Evolutionary conservation across 2,113 vertebrate species (phyloP).

Genomic region (Zeus faber): DNA sequence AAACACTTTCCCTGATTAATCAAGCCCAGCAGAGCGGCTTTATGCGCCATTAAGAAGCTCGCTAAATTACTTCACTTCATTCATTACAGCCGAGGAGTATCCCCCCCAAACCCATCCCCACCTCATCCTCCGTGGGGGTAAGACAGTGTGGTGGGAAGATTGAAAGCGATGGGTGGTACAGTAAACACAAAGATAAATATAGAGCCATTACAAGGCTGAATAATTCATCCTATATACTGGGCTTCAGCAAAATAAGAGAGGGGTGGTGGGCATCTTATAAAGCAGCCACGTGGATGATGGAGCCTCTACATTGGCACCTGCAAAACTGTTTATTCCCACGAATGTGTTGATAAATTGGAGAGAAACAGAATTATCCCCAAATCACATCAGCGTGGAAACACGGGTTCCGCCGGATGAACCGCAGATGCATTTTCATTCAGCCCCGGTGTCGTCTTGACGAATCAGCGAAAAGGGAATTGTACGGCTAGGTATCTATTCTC

Average conservation of each 20-base stretch:
- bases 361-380: slow-evolving; percentile 22
- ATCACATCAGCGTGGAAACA: slow-evolving; percentile 38
- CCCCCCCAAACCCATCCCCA: slow-evolving; percentile 36
- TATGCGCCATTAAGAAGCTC: slow-evolving; percentile 64
- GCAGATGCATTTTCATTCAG: slow-evolving; percentile 43
- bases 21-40: slow-evolving; percentile 61
- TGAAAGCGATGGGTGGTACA: slow-evolving; percentile 43
- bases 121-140: slow-evolving; percentile 17
- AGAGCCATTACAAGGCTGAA: slow-evolving; percentile 69
- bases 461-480: slow-evolving; percentile 16
- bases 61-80: slow-evolving; percentile 69
- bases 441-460: slow-evolving; percentile 39
- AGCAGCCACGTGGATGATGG: slow-evolving; percentile 45
- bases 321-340: too few species aligned
- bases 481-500: slow-evolving; percentile 20
- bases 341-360: slow-evolving; percentile 19
- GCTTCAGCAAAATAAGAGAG: slow-evolving; percentile 57
- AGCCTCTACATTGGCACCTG: slow-evolving; percentile 24
- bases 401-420: slow-evolving; percentile 27
- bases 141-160: slow-evolving; percentile 40
- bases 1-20: slow-evolving; percentile 73
- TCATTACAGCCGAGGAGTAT: slow-evolving; percentile 69
- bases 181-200: slow-evolving; percentile 68
- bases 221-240: slow-evolving; percentile 63
- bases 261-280: slow-evolving; percentile 26